Base-by-base conservation (phyloP, 2,113 vertebrate genomes). In the Neomonachus schauinslandi region DNA sequence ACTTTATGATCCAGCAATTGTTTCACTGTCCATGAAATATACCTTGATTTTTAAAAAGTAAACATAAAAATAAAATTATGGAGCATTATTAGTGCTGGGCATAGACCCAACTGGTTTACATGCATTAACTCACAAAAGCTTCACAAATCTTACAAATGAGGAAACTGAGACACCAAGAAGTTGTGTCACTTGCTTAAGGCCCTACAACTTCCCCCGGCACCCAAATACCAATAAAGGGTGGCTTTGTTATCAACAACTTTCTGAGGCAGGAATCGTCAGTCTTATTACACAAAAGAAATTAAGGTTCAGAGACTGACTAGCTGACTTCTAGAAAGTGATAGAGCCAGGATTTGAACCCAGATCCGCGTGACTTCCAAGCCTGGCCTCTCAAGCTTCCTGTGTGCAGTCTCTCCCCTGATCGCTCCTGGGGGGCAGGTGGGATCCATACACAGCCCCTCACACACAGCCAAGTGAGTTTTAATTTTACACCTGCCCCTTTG, bases 141-240 rank as follows among this genome's bases (percentile, higher is more conserved):
- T 89, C 51, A 55, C 42, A 39, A 0, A 33, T 74, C 46, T 57
- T 39, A 72, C 16, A 24, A 42, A 71, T 7, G 36, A 55, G 19
- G 74, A 63, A 82, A 74, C 16, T 0, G 12, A 93, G 19, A 11
- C 14, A 22, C 49, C 36, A 2, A 39, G 21, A 80, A 33, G 8
- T 31, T 33, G 14, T 18, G 4, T 19, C 16, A 55, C n/a, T 59
- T 51, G 28, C 9, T 67, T 63, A 8, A 10, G 61, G 24, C 33
- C 55, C 26, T 4, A 42, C 26, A 33, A 16, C 14, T 33, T 0
- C 7, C 7, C 63, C 10, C 0, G 1, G 18, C 21, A 9, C 39
- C 49, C 72, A 61, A 28, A 1, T n/a, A n/a, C n/a, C 36, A 57
- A 6, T 24, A 2, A 15, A 46, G 18, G 5, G 49, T 31, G 22